Percentiles rank a stretch among this genome's conserved stretches.
These are phyloP conservation scores for Sthenelais limicola DNA, from an alignment of 2,888 invertebrate genomes.

Conservation along the genomic window DNA sequence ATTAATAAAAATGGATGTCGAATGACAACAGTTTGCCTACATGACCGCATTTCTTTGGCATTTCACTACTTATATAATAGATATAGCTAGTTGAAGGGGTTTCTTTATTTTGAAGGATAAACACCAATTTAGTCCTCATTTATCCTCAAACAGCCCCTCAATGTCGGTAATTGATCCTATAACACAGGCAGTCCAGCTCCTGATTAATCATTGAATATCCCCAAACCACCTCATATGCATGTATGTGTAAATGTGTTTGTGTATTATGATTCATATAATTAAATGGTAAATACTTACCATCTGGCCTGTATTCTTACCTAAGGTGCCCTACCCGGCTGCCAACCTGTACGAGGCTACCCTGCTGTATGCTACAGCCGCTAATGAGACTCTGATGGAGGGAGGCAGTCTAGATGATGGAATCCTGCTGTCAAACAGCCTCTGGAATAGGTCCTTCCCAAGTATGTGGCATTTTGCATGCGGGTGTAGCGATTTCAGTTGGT, in stretches of 20 bases:
- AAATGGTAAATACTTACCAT: too few relatives aligned
- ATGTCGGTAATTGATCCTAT: too few relatives aligned
- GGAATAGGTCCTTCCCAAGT: constrained; percentile 49
- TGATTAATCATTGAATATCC: background rate
- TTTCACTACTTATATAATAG: too few relatives aligned
- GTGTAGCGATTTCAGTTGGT: too few relatives aligned
- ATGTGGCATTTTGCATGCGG: constrained; percentile 31
- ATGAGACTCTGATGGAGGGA: constrained; percentile 48
- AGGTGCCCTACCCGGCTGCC: constrained; percentile 56
- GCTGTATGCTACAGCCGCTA: constrained; percentile 52
- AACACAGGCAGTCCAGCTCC: too few relatives aligned
- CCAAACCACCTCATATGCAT: background rate
- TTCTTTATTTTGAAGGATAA: too few relatives aligned
- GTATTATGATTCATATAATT: background rate
- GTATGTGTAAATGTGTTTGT: background rate
- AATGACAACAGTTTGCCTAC: too few relatives aligned
- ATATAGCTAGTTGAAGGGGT: too few relatives aligned
- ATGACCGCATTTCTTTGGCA: too few relatives aligned
- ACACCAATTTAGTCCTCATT: too few relatives aligned
- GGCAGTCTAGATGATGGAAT: constrained; percentile 47
- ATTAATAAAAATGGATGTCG: too few relatives aligned
- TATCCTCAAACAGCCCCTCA: too few relatives aligned
- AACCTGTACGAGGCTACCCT: constrained; percentile 56
- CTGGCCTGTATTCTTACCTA: background rate
- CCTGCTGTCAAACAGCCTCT: constrained; percentile 46